These are phyloP conservation scores for Trachelus stipa DNA, from an alignment of 2,888 invertebrate genomes.

Conservation along the genomic window DNA sequence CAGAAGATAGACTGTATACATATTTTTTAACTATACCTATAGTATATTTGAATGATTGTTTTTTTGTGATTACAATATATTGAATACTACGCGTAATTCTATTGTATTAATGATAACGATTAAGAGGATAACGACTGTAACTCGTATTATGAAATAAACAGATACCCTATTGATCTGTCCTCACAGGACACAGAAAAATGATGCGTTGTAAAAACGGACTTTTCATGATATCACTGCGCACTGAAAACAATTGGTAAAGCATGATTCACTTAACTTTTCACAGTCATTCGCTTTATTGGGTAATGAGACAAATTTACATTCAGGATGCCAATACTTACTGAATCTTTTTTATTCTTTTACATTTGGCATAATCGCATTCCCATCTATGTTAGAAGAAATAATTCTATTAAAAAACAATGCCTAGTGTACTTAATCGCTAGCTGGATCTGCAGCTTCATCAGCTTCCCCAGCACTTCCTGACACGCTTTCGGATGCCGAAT, in stretches of 20 bases:
- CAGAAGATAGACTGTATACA: slow-evolving; percentile 22
- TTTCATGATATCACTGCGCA: too few relatives aligned
- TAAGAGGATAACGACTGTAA: slow-evolving; percentile 40
- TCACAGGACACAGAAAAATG: too few relatives aligned
- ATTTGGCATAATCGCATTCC: too few relatives aligned
- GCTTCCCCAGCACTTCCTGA: slow-evolving; percentile 65
- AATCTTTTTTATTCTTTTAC: too few relatives aligned
- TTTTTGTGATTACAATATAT: slow-evolving; percentile 28
- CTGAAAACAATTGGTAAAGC: too few relatives aligned
- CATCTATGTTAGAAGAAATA: too few relatives aligned
- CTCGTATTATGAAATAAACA: slow-evolving; percentile 34
- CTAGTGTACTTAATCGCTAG: background rate
- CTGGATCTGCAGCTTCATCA: slow-evolving; percentile 52
- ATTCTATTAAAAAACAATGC: background rate
- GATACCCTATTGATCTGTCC: slow-evolving; percentile 26
- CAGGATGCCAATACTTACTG: too few relatives aligned
- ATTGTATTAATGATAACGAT: slow-evolving; percentile 22
- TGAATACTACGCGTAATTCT: slow-evolving; percentile 8
- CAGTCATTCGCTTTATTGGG: too few relatives aligned
- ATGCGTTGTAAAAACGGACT: too few relatives aligned
- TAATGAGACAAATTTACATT: too few relatives aligned
- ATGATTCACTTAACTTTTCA: too few relatives aligned
- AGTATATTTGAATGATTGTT: slow-evolving; percentile 24
- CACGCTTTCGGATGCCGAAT: slow-evolving; percentile 60
- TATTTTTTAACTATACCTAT: slow-evolving; percentile 14